A percentile compares a stretch with the other conserved stretches of the same genome.
These are phyloP conservation scores for Ianthella basta DNA, from an alignment of 37 sponge, comb jelly and placozoan genomes.

Conservation along the genomic window DNA sequence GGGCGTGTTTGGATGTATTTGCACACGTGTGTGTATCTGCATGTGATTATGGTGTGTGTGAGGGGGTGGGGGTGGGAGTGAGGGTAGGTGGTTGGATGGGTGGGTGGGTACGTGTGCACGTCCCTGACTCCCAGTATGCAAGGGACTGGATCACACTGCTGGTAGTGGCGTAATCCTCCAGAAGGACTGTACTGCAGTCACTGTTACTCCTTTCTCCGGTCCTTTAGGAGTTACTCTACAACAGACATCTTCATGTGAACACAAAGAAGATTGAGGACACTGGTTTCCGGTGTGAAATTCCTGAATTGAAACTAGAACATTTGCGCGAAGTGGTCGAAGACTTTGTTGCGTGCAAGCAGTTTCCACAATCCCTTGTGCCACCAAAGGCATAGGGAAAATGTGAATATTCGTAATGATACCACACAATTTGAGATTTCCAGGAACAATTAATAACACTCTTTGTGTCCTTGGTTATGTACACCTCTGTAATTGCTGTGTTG, in stretches of 20 bases:
- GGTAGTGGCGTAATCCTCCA: background rate
- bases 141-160: no score
- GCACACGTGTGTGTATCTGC: background rate
- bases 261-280: constrained; percentile 75
- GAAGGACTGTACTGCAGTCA: background rate
- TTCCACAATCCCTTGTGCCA: constrained; percentile 19
- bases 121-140: no score
- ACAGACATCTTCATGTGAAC: constrained; percentile 77
- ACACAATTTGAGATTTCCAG: no score
- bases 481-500: no score
- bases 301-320: constrained; percentile 57
- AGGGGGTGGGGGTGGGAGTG: no score
- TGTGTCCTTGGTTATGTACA: no score
- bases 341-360: constrained; percentile 29
- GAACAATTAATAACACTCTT: no score
- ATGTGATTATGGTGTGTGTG: background rate
- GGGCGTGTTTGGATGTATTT: background rate
- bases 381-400: background rate
- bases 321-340: constrained; percentile 73
- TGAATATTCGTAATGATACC: no score
- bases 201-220: background rate
- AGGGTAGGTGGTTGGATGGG: no score
- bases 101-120: no score
- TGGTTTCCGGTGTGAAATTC: constrained; percentile 79
- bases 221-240: constrained; percentile 80